Base-by-base conservation (phyloP, 2,797 vertebrate species). In the Pseudochirops corinnae region DNA sequence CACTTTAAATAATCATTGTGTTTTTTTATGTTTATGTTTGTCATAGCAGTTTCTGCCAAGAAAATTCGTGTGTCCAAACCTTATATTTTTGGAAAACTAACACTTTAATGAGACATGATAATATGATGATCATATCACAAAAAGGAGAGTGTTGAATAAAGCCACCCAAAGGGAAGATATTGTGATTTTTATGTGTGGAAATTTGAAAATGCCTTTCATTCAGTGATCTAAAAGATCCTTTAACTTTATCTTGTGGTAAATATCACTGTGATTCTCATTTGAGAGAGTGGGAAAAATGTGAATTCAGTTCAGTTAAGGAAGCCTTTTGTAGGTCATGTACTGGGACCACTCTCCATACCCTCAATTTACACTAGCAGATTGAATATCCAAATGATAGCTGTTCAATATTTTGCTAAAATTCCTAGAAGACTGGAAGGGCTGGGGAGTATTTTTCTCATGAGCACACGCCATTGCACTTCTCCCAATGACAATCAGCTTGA, bases 1-100 rank as follows among this genome's bases (percentile, higher is more conserved):
- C 56, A 93, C 95, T 96, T 97, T 0, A 91, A 95, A 74, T 82
- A 98, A 62, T 55, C 87, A 92, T 95, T 55, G 52, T 0, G 1
- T 28, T n/a, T 62, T 46, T 96, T 91, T 90, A n/a, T 91, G 18
- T 55, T 55, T 12, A 14, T 53, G 90, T 33, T 55, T 91, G 6
- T 39, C 33, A 26, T 31, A 55, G 90, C 33, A 31, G 12, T 31
- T 91, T 91, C 29, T 91, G 33, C 55, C 13, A 33, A 91, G 18
- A 13, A 91, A 55, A 91, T 53, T 31, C 52, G 55, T 53, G 50
- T 55, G 39, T 55, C 33, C 33, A 91, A 33, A 91, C 13, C 5
- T 55, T 53, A 55, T 46, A 55, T 33, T 91, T 55, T 33, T 16
- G 13, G 18, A 55, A 91, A 91, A n/a, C 29, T 16, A 91, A 31